phyloP scores from a whole-genome alignment of 1,140 invertebrate species.

The Ridgeia piscesae region DNA sequence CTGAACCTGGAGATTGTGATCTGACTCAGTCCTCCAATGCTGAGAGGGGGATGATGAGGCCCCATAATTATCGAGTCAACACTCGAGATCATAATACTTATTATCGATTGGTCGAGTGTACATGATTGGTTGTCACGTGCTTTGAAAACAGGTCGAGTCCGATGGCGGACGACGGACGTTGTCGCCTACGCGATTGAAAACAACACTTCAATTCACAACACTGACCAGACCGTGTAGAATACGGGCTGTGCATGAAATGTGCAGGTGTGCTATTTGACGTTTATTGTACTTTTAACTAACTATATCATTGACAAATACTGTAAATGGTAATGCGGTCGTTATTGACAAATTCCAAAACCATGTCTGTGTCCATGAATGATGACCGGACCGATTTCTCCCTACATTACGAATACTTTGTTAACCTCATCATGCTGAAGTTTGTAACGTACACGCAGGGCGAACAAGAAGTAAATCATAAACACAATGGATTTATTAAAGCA shows the following conservation, averaged over 20 bases:
- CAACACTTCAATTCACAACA: background rate
- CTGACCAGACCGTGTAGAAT: background rate
- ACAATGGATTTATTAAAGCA: too few relatives aligned
- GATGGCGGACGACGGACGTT: background rate
- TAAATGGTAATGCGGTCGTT: background rate
- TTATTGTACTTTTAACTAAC: background rate
- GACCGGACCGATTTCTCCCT: too few relatives aligned
- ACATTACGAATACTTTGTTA: too few relatives aligned
- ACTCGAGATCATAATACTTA: background rate
- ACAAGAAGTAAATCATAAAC: too few relatives aligned
- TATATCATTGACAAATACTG: background rate
- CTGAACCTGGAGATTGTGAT: too few relatives aligned
- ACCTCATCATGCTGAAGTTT: too few relatives aligned
- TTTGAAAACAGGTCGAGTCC: background rate
- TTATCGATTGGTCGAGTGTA: background rate
- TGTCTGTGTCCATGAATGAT: too few relatives aligned
- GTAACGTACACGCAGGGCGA: too few relatives aligned
- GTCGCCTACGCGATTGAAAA: background rate
- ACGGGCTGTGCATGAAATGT: background rate
- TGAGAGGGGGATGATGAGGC: too few relatives aligned
- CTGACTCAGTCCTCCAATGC: too few relatives aligned
- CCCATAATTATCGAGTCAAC: too few relatives aligned
- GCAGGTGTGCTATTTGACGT: background rate
- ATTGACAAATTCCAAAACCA: background rate
- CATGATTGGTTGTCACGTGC: background rate